These are phyloP conservation scores for Graptemys geographica DNA, from an alignment of 2,797 vertebrate genomes.

Conservation along the genomic window DNA sequence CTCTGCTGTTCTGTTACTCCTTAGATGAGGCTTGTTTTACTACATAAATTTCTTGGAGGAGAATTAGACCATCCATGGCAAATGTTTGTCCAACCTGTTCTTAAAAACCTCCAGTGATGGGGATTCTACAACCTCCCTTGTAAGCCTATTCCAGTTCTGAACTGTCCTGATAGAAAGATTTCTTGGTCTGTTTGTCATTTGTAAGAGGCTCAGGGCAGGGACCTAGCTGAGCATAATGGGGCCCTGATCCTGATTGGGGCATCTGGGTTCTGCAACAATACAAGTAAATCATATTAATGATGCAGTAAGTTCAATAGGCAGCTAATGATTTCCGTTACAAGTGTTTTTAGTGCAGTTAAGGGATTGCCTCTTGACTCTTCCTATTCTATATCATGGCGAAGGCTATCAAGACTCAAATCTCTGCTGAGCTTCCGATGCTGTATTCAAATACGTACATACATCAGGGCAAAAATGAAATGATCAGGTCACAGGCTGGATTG, in stretches of 20 bases:
- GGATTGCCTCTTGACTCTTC: neutral
- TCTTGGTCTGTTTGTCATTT: neutral
- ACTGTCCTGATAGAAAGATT: neutral
- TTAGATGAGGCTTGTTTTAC: slow-evolving; percentile 5
- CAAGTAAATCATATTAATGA: neutral
- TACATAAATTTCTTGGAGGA: neutral
- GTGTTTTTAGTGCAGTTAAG: neutral
- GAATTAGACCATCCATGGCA: too few species aligned
- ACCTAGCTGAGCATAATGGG: neutral
- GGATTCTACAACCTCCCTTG: neutral
- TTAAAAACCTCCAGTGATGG: neutral
- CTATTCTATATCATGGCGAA: neutral
- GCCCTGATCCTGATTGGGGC: too few species aligned
- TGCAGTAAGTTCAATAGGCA: rapidly evolving
- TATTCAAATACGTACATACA: rapidly evolving
- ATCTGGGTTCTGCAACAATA: neutral
- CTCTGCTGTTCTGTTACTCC: neutral
- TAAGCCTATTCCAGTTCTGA: neutral
- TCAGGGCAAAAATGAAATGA: rapidly evolving
- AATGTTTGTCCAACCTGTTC: neutral
- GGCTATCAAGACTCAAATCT: neutral
- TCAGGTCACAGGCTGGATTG: rapidly evolving
- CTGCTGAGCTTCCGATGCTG: too few species aligned
- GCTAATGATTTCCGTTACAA: neutral
- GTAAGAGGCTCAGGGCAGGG: neutral